These are phyloP conservation scores for Colistium nudipinnis DNA, from an alignment of 2,113 vertebrate genomes.

Conservation along the genomic window DNA sequence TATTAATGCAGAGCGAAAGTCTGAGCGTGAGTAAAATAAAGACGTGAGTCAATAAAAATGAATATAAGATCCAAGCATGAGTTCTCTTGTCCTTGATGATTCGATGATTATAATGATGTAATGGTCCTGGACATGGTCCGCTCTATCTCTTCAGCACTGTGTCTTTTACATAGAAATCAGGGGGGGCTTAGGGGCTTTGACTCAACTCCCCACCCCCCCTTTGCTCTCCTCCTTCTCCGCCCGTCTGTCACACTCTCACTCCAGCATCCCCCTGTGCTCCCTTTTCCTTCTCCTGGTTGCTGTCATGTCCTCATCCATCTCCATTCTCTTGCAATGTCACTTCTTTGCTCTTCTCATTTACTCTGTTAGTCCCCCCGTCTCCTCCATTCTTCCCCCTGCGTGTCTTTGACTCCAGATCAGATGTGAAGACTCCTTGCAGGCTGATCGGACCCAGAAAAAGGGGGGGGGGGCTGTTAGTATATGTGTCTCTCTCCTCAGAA, in stretches of 20 bases:
- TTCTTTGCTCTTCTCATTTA: conserved; percentile 30
- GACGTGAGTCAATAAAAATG: conserved; percentile 57
- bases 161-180: conserved; percentile 67
- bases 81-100: conserved; percentile 59
- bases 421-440: conserved; percentile 15
- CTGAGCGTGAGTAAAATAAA: conserved; percentile 37
- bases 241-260: conserved; percentile 48
- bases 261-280: conserved; percentile 19
- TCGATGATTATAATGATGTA: conserved; percentile 69
- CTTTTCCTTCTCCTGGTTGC: conserved; percentile 7
- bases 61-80: conserved; percentile 66
- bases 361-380: conserved; percentile 27
- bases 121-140: conserved; percentile 68
- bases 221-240: conserved; percentile 37
- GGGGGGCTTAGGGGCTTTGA: conserved; percentile 66
- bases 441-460: background rate
- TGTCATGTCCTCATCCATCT: conserved; percentile 29
- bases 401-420: conserved; percentile 20
- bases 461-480: background rate
- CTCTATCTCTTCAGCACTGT: conserved; percentile 67
- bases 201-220: conserved; percentile 58
- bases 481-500: background rate
- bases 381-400: background rate
- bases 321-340: conserved; percentile 35
- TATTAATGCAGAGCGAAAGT: conserved; percentile 42